Evolutionary conservation across 2,797 vertebrate species (phyloP).

Genomic region (Ptychadena robeensis): DNA sequence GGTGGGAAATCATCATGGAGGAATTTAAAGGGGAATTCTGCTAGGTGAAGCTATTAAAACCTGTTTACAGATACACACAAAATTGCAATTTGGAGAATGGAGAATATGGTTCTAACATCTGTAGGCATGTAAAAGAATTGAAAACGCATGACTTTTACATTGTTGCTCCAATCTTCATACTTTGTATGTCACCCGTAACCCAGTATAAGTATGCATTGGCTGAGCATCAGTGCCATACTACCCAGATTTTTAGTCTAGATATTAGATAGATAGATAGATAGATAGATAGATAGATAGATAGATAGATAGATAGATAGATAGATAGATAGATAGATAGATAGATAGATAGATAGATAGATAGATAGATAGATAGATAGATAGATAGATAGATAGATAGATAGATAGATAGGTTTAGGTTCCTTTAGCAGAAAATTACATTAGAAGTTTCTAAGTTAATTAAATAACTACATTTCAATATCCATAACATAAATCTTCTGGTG

Average conservation of each 20-base stretch:
- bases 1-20: conserved; percentile 9
- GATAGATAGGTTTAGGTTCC: no score
- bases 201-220: background rate
- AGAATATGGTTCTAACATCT: background rate
- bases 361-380: conserved; percentile 6
- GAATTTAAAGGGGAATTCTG: background rate
- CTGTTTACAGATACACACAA: background rate
- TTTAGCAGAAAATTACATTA: no score
- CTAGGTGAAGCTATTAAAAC: background rate
- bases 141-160: background rate
- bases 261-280: background rate
- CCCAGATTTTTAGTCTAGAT: background rate
- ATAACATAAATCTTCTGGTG: background rate
- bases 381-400: background rate
- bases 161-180: background rate
- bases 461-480: no score
- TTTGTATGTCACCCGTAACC: background rate
- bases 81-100: no score
- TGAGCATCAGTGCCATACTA: no score
- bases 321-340: conserved; percentile 4
- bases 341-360: conserved; percentile 4
- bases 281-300: background rate
- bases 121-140: background rate
- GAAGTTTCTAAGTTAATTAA: no score
- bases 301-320: background rate